Conservation (phyloP, 2,888 invertebrate species). For the Limnephilus rhombicus region DNA sequence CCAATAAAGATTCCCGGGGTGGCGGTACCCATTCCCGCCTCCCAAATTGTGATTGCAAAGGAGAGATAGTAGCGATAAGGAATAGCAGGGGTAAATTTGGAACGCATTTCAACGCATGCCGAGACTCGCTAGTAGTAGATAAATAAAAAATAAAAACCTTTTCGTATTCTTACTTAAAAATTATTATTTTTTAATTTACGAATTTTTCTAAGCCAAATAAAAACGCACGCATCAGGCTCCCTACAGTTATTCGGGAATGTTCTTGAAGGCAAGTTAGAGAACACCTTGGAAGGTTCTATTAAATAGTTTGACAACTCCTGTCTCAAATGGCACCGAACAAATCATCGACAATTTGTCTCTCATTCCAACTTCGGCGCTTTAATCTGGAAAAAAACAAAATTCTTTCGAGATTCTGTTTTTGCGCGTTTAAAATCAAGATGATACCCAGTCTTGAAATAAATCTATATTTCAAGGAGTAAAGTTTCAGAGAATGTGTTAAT, state of each 20-base stretch:
- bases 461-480: not conserved
- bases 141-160: no score
- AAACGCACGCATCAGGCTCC: not conserved
- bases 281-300: not conserved
- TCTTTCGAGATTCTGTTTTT: not conserved
- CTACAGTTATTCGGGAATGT: not conserved
- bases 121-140: no score
- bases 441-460: not conserved
- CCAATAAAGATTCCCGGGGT: no score
- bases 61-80: no score
- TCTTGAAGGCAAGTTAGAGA: not conserved
- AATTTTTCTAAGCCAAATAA: not conserved
- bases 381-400: not conserved
- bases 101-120: no score
- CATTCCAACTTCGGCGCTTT: not conserved
- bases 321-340: not conserved
- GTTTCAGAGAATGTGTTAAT: not conserved
- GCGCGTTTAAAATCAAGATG: not conserved
- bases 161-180: no score
- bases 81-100: no score
- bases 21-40: no score
- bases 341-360: conserved; percentile 3
- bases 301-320: not conserved
- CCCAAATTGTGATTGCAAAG: no score
- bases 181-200: no score